These are phyloP conservation scores for Ptilonorhynchus violaceus DNA, from an alignment of 2,113 vertebrate genomes.

Conservation along the genomic window DNA sequence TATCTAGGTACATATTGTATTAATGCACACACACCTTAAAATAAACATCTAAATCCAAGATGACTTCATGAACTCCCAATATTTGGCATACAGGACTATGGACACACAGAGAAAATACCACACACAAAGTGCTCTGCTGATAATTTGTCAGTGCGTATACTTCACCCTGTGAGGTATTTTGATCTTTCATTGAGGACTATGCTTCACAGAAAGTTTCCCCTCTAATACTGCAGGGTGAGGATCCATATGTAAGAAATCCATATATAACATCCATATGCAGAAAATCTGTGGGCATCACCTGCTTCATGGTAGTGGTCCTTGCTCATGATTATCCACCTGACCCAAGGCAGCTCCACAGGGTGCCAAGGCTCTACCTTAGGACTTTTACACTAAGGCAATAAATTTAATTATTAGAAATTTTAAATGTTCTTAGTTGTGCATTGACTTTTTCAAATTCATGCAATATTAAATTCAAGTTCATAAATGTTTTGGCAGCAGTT, in stretches of 20 bases:
- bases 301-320: neutral
- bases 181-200: neutral
- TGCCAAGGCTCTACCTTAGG: neutral
- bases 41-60: neutral
- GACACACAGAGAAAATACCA: neutral
- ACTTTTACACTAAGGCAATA: neutral
- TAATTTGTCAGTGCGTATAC: neutral
- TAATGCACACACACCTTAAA: neutral
- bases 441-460: neutral
- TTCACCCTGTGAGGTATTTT: neutral
- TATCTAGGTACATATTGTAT: neutral
- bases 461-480: neutral
- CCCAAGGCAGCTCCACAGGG: neutral
- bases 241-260: rapidly evolving
- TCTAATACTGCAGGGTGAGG: neutral
- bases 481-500: neutral
- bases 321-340: neutral
- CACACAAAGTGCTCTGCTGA: neutral
- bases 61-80: neutral
- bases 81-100: neutral
- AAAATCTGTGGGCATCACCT: neutral
- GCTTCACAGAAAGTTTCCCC: neutral
- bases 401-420: neutral
- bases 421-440: neutral
- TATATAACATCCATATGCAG: no score